Evolutionary conservation across 2,113 vertebrate species (phyloP), one percentile per base, ranked within the genome.

Genomic region (Poicephalus gulielmi): DNA sequence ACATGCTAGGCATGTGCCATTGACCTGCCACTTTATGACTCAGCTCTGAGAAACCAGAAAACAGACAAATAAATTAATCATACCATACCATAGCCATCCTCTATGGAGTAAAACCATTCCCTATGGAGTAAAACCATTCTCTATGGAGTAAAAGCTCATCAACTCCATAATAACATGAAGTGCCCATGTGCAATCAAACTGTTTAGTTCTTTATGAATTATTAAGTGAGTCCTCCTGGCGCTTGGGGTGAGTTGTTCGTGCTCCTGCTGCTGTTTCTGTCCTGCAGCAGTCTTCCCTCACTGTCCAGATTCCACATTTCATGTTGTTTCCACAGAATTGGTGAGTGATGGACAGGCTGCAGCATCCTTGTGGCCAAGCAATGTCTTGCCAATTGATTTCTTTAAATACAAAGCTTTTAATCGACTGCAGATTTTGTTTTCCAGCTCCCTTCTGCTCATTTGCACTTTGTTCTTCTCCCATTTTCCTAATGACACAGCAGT

Each of bases 401-500:
- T 70, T 81, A 95, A 93, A 94, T 47, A 35, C 62, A 83, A 96
- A 92, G 74, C 93, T 97, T 96, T 96, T 96, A 96, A 96, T 96
- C 77, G 79, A 94, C 93, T 86, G 73, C 70, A 94, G 71, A 83
- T 89, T 95, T 91, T 86, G 78, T 84, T 94, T 92, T 83, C 71
- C 67, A 71, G 46, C 75, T 82, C 31, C 24, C 10, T 83, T 84
- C 70, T 83, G 66, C 43, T 93, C 88, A 89, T 97, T 88, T 92
- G 71, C 57, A 74, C 52, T 81, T 87, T 76, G 55, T 92, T 95
- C 74, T 85, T 85, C 85, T 96, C 88, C n/a, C 30, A 66, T 96
- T 95, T 96, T 97, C 90, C 91, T 91, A 95, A 95, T 96, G 96
- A 97, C 92, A 70, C 90, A 96, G 96, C 92, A 91, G 90, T 96